Percentiles rank a stretch among this genome's conserved stretches.
Conservation (phyloP, 2,797 vertebrate genomes). For the Graptemys geographica region DNA sequence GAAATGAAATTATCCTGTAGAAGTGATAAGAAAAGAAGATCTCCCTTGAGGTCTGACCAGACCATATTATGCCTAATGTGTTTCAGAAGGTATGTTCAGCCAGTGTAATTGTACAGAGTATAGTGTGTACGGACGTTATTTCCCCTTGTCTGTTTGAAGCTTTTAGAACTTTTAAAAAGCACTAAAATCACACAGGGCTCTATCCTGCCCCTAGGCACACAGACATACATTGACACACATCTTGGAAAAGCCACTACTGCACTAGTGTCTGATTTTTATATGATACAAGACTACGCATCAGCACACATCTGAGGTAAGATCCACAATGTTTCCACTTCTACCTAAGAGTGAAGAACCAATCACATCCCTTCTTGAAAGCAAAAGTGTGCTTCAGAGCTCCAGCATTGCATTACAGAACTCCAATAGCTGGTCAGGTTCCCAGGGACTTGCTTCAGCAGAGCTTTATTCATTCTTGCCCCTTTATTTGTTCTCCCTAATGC, state of each 20-base stretch:
- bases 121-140: background rate
- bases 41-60: background rate
- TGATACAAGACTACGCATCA: background rate
- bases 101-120: background rate
- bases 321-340: background rate
- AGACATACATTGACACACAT: background rate
- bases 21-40: background rate
- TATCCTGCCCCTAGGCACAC: background rate
- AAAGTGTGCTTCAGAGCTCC: background rate
- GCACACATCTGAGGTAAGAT: background rate
- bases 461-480: background rate
- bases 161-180: background rate
- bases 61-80: background rate
- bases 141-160: background rate
- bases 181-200: background rate
- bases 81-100: background rate
- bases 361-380: background rate
- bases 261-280: background rate
- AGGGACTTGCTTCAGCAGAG: background rate
- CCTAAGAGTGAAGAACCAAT: background rate
- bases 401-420: background rate
- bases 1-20: background rate
- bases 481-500: background rate
- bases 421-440: background rate
- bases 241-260: background rate